phyloP scores from a whole-genome alignment of 37 sponge, comb jelly and placozoan species.

The Tethya wilhelma region DNA sequence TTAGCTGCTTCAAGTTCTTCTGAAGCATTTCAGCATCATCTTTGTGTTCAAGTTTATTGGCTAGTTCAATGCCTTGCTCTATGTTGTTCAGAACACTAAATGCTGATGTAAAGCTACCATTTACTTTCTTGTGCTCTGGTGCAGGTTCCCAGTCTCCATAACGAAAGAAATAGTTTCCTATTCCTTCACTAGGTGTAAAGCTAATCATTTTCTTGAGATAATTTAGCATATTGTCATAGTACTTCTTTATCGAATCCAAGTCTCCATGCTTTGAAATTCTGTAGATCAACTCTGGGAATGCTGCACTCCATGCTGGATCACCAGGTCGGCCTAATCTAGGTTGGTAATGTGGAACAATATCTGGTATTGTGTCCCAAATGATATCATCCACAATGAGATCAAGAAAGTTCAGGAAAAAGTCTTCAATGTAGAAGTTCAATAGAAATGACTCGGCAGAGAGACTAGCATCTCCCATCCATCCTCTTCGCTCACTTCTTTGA shows the following conservation, averaged over 20 bases:
- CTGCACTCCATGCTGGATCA: slow-evolving; percentile 81
- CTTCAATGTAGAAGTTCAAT: slow-evolving; percentile 62
- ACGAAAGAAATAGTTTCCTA: slow-evolving; percentile 35
- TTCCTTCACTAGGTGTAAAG: slow-evolving; percentile 44
- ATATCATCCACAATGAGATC: slow-evolving; percentile 51
- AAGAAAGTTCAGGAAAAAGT: slow-evolving; percentile 42
- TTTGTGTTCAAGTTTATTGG: slow-evolving; percentile 15
- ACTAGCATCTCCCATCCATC: too few species aligned
- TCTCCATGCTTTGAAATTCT: slow-evolving; percentile 49
- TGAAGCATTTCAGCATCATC: neutral
- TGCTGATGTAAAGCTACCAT: slow-evolving; percentile 46
- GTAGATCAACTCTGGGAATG: slow-evolving; percentile 70
- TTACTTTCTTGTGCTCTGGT: slow-evolving; percentile 50
- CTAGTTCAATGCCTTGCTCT: slow-evolving; percentile 50
- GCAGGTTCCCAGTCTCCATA: slow-evolving; percentile 85
- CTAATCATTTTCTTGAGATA: slow-evolving; percentile 27
- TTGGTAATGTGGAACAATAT: slow-evolving; percentile 69
- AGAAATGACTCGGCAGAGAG: slow-evolving; percentile 65
- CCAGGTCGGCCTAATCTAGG: slow-evolving; percentile 59
- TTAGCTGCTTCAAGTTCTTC: neutral
- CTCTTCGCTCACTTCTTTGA: slow-evolving; percentile 77
- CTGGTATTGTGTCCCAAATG: slow-evolving; percentile 56
- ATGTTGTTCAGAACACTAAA: slow-evolving; percentile 59
- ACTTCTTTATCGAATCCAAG: slow-evolving; percentile 5
- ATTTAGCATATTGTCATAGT: slow-evolving; percentile 8